Percentiles rank a stretch among this genome's conserved stretches.
Conservation (phyloP, 2,113 vertebrate genomes). For the Syngnathus floridae region DNA sequence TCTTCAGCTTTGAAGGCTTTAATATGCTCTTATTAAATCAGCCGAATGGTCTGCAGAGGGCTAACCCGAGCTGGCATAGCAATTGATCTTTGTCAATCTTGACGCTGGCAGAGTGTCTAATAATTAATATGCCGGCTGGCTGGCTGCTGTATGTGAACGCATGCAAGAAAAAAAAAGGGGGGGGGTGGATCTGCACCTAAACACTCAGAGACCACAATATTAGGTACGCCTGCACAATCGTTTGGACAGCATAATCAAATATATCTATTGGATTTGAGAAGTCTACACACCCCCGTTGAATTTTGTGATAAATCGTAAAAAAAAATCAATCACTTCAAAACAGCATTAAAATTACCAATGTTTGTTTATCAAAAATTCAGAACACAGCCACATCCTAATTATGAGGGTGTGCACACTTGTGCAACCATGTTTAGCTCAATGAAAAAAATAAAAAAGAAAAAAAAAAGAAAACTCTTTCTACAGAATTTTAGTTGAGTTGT, state of each 20-base stretch:
- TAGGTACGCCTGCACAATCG: background rate
- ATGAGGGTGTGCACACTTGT: too few relatives aligned
- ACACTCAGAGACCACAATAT: background rate
- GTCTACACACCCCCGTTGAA: background rate
- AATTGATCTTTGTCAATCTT: conserved; percentile 63
- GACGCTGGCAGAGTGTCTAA: conserved; percentile 44
- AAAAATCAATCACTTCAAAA: too few relatives aligned
- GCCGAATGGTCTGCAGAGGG: conserved; percentile 54
- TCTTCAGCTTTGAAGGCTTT: conserved; percentile 49
- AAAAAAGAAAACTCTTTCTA: too few relatives aligned
- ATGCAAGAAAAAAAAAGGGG: conserved; percentile 21
- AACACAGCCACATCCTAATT: background rate
- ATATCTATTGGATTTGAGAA: background rate
- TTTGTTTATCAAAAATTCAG: background rate
- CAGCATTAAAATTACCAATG: too few relatives aligned
- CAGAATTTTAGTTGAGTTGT: too few relatives aligned
- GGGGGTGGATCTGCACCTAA: background rate
- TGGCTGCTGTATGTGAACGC: conserved; percentile 27
- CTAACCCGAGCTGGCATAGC: conserved; percentile 40
- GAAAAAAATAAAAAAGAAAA: too few relatives aligned
- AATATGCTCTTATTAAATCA: conserved; percentile 56
- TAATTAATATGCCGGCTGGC: conserved; percentile 48
- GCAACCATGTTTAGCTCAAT: too few relatives aligned
- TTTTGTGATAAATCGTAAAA: background rate
- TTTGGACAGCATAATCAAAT: background rate